Evolutionary conservation across 2,797 vertebrate genomes (phyloP), one percentile per base, ranked within the genome.

Genomic region (Geotrypetes seraphini): DNA sequence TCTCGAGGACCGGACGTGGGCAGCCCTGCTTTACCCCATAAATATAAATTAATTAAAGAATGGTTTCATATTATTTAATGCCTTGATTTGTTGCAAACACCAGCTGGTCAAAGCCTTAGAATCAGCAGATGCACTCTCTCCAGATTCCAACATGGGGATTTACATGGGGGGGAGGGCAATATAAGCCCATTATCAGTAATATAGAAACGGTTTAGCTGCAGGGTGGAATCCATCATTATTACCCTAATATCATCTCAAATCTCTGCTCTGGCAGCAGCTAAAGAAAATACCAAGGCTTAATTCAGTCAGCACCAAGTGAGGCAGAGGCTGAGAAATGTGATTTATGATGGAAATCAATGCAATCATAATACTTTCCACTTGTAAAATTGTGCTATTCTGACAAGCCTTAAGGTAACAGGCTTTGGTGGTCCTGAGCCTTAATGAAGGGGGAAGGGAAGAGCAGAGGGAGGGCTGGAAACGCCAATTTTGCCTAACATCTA

Each of bases 221-320:
- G 70, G 68, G 63, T 66, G 64, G 78, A 74, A 81, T 82, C 78
- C 73, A 81, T 85, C 83, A 84, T 85, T 79, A 81, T 85, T 84
- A 83, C 66, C 75, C 71, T 79, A 79, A 81, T 78, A 82, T 79
- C 70, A 75, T 79, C 72, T 73, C 66, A 50, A 73, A 63, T 58
- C 59, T 75, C 58, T 47, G 58, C 63, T 69, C 67, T 75, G 74
- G 71, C 75, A 74, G 71, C 56, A 55, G 64, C 66, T 66, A 77
- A 73, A 76, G 74, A 73, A 79, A 78, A 78, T 63, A 69, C 61
- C 55, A 63, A 69, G 68, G 70, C 67, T 81, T 81, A 78, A 79
- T 78, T 77, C 65, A 69, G 78, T 74, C 69, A 61, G 61, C 53
- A 53, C 40, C 47, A 45, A 73, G 59, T 62, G 58, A 76, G 71